Conservation (phyloP, 2,113 vertebrate species). For the Colossoma macropomum region DNA sequence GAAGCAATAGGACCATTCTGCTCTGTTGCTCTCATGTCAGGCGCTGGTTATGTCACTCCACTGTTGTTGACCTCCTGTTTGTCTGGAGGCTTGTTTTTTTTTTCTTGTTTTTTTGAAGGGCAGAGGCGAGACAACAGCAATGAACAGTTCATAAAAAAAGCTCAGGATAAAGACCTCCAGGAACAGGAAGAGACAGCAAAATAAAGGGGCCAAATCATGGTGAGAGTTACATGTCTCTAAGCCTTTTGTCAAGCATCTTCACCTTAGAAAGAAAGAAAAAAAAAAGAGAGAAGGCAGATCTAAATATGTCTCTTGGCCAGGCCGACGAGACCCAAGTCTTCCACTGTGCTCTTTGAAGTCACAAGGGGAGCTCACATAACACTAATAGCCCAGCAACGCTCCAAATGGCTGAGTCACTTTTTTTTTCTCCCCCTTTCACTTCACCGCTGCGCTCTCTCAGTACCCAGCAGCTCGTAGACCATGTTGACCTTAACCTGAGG, state of each 20-base stretch:
- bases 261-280: slow-evolving; percentile 13
- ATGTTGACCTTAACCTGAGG: slow-evolving; percentile 54
- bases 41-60: slow-evolving; percentile 1
- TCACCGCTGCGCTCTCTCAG: slow-evolving; percentile 9
- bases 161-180: not conserved
- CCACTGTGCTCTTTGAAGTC: slow-evolving; percentile 57
- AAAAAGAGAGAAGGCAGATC: not conserved
- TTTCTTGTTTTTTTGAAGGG: not conserved
- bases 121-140: slow-evolving; percentile 18
- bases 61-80: slow-evolving; percentile 9
- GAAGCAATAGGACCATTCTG: slow-evolving; percentile 23
- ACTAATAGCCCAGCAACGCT: slow-evolving; percentile 51
- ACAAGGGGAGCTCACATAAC: slow-evolving; percentile 61
- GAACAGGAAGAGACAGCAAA: slow-evolving; percentile 9
- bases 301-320: slow-evolving; percentile 57
- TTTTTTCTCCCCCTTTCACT: slow-evolving; percentile 19
- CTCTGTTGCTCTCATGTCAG: slow-evolving; percentile 2
- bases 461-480: slow-evolving; percentile 43
- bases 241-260: slow-evolving; percentile 31
- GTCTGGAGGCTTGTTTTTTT: not conserved
- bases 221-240: slow-evolving; percentile 26
- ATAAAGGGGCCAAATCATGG: slow-evolving; percentile 11
- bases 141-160: slow-evolving; percentile 4
- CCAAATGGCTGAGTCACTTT: slow-evolving; percentile 53
- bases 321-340: slow-evolving; percentile 50